Conservation (phyloP, 2,797 vertebrate genomes). For the Limosa lapponica region DNA sequence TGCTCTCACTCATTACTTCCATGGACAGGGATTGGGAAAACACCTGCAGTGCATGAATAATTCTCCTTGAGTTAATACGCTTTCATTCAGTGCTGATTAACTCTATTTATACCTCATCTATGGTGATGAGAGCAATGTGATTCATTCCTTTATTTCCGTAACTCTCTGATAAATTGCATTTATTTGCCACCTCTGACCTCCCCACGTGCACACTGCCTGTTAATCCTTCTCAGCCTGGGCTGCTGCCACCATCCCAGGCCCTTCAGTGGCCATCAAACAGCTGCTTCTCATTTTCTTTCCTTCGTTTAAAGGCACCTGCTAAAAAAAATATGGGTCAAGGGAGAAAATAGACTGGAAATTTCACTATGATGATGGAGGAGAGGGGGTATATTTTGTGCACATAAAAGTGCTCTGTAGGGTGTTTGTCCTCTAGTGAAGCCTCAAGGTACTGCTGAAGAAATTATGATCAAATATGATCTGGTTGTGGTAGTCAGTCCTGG, state of each 20-base stretch:
- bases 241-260: conserved; percentile 2
- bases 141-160: conserved; percentile 57
- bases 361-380: not conserved
- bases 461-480: not conserved
- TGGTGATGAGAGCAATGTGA: conserved; percentile 36
- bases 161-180: conserved; percentile 44
- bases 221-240: not conserved
- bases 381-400: not conserved
- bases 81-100: conserved; percentile 62
- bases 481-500: not conserved
- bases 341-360: not conserved
- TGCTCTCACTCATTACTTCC: conserved; percentile 43
- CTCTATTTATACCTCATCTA: conserved; percentile 59
- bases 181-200: conserved; percentile 62
- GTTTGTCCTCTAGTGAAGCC: not conserved
- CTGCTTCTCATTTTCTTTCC: conserved; percentile 20
- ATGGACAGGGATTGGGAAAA: conserved; percentile 37
- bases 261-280: not conserved
- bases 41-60: conserved; percentile 68
- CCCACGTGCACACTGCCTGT: not conserved
- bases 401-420: not conserved
- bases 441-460: not conserved
- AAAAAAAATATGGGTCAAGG: not conserved
- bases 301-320: not conserved
- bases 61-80: conserved; percentile 62